phyloP scores from a whole-genome alignment of 2,113 vertebrate species.

The Scophthalmus maximus region DNA sequence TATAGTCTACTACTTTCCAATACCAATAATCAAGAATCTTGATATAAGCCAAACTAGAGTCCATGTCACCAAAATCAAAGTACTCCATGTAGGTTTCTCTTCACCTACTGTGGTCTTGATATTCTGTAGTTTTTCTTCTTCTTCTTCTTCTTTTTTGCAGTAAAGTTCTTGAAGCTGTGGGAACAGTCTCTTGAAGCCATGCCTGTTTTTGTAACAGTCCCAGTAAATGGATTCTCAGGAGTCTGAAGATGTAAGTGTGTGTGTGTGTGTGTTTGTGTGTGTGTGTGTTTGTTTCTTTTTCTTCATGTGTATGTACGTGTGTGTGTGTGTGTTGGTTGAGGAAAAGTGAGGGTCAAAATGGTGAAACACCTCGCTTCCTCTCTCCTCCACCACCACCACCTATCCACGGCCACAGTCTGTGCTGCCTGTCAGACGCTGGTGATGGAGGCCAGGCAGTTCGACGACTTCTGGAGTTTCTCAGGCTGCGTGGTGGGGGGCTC shows the following conservation, averaged over 20 bases:
- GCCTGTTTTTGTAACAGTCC: constrained; percentile 86
- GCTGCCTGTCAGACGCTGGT: constrained; percentile 94
- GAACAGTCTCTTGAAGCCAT: constrained; percentile 88
- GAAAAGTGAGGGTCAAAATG: constrained; percentile 58
- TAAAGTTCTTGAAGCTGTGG: constrained; percentile 82
- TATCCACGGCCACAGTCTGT: constrained; percentile 54
- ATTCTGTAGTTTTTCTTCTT: constrained; percentile 69
- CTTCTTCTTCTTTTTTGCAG: constrained; percentile 78
- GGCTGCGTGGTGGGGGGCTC: constrained; percentile 90
- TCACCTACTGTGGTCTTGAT: constrained; percentile 64
- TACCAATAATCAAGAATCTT: constrained; percentile 82
- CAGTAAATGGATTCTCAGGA: constrained; percentile 80
- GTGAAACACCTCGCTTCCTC: constrained; percentile 59
- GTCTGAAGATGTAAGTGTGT: constrained; percentile 66
- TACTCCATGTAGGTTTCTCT: constrained; percentile 68
- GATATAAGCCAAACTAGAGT: constrained; percentile 79
- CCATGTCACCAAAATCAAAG: constrained; percentile 78
- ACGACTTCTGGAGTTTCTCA: constrained; percentile 98
- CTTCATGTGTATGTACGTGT: not conserved
- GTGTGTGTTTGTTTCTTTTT: constrained; percentile 8
- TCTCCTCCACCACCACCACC: constrained; percentile 62
- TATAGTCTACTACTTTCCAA: constrained; percentile 82
- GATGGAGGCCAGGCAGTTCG: constrained; percentile 98
- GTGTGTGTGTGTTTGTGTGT: constrained; percentile 16
- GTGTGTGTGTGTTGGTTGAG: constrained; percentile 49